Evolutionary conservation across 2,113 vertebrate genomes (phyloP), one percentile per base, ranked within the genome.

Genomic region (Periophthalmodon schlosseri): DNA sequence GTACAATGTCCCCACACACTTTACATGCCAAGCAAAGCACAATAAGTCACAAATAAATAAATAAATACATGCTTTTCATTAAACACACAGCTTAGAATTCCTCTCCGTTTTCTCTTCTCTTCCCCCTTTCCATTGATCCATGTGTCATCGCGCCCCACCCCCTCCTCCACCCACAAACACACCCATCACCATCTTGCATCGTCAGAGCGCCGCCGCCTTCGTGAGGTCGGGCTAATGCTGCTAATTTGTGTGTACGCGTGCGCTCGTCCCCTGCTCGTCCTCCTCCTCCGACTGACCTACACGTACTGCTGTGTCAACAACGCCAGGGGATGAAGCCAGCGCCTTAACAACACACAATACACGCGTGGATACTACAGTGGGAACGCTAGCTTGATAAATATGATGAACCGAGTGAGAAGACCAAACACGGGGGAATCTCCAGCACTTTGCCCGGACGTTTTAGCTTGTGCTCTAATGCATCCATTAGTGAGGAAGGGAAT

Each of bases 301-400:
- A 57, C 81, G 79, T 82, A 87, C 66, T 83, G 88, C 88, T 89
- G 81, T 83, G 83, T 90, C 90, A 90, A 86, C 87, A 91, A 33
- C 20, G 46, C 69, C 68, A 2, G 12, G 75, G 24, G 13, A 28
- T 28, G 57, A 24, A 1, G 24, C 28, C 5, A 60, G 75, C 77
- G 57, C 72, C 79, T 63, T 83, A 84, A 86, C 78, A 83, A 83
- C 81, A 84, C 72, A 69, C 74, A 86, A 81, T 79, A 64, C 83
- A 68, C 64, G 39, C 33, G 73, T 69, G 61, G 74, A 75, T 63
- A 83, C 72, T 24, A 75, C 69, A 83, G 72, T 21, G 65, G 64
- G 70, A 56, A 61, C 33, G 73, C 39, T 60, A 4, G 67, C 80
- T 72, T 67, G 79, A 84, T 82, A 79, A 84, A 87, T 73, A 65